phyloP scores from a whole-genome alignment of 2,113 vertebrate species.

The Ia io region DNA sequence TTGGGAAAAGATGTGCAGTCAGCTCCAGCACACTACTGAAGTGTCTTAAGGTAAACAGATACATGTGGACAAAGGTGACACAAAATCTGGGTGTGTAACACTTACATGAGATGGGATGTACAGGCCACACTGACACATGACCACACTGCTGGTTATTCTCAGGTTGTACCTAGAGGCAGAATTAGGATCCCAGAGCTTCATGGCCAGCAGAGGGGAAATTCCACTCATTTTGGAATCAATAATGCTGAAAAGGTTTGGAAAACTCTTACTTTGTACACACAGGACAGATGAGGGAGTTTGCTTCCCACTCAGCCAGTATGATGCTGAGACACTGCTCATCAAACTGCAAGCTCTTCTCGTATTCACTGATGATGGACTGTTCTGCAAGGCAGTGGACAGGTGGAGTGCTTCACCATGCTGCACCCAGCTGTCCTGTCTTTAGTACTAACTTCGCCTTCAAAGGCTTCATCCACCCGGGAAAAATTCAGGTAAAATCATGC shows the following conservation, averaged over 20 bases:
- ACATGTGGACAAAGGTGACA: neutral
- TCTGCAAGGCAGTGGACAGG: constrained; percentile 80
- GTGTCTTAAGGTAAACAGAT: neutral
- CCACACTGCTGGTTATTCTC: constrained; percentile 68
- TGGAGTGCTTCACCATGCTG: neutral
- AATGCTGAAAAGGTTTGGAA: neutral
- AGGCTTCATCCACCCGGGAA: neutral
- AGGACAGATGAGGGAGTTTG: constrained; percentile 88
- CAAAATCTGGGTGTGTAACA: neutral
- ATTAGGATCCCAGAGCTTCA: neutral
- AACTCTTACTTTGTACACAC: constrained; percentile 88
- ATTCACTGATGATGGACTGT: constrained; percentile 87
- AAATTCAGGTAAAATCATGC: neutral
- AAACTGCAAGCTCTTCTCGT: constrained; percentile 87
- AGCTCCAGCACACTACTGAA: neutral
- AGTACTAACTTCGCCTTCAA: neutral
- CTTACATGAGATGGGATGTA: constrained; percentile 79
- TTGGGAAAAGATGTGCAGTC: neutral
- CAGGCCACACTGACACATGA: constrained; percentile 84
- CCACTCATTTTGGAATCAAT: neutral
- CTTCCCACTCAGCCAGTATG: constrained; percentile 87
- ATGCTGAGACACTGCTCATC: constrained; percentile 89
- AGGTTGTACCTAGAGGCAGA: constrained; percentile 79
- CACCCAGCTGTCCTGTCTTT: neutral
- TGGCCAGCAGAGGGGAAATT: neutral